A percentile compares a stretch with the other conserved stretches of the same genome.
phyloP scores from a whole-genome alignment of 2,113 vertebrate species.

The Apaloderma vittatum region DNA sequence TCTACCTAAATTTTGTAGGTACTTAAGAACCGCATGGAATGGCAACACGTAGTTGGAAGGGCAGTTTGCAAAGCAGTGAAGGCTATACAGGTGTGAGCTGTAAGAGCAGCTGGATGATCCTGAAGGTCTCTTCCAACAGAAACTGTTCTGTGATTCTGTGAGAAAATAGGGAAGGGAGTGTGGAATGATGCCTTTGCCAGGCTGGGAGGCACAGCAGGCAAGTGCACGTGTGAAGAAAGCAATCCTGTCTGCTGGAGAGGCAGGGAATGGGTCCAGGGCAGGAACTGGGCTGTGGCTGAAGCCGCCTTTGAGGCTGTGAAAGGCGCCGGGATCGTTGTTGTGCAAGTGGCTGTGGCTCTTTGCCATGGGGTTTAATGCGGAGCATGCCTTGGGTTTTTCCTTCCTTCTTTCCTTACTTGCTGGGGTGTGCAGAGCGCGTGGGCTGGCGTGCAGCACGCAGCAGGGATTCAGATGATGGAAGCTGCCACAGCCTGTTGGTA shows the following conservation, averaged over 20 bases:
- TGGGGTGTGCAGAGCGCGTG: background rate
- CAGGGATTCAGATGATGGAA: background rate
- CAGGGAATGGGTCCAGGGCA: background rate
- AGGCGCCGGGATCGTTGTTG: background rate
- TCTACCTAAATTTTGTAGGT: background rate
- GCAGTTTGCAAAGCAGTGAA: background rate
- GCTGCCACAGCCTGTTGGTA: background rate
- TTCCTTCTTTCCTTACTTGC: background rate
- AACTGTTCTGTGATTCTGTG: too few species aligned
- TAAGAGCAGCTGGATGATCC: background rate
- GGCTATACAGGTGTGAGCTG: fast-evolving
- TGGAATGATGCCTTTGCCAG: background rate
- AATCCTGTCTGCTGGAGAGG: background rate
- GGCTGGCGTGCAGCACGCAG: background rate
- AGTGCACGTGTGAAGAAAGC: background rate
- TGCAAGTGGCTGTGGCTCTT: background rate
- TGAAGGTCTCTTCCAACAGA: too few species aligned
- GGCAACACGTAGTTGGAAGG: background rate
- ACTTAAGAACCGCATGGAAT: fast-evolving
- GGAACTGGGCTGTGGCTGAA: background rate
- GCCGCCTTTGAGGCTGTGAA: background rate
- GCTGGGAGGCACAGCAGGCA: background rate
- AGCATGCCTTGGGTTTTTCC: background rate
- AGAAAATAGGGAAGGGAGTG: background rate
- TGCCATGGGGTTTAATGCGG: background rate